These are phyloP conservation scores for Triplophysa tibetana DNA, from an alignment of 2,113 vertebrate genomes.

Conservation along the genomic window DNA sequence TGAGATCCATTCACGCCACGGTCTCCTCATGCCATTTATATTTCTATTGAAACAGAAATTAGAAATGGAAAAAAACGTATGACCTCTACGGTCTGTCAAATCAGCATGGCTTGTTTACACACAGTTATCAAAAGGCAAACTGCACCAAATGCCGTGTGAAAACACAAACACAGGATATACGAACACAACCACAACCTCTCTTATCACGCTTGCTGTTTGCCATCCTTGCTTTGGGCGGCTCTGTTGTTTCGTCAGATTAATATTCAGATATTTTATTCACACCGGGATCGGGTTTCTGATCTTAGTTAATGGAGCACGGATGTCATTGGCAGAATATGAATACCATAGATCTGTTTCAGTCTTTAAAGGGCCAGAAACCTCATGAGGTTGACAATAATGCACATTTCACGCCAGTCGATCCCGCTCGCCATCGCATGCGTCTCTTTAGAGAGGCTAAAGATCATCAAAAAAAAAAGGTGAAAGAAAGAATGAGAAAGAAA, in stretches of 20 bases:
- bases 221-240: constrained; percentile 62
- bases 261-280: constrained; percentile 47
- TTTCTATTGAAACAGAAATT: not conserved
- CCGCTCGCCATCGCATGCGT: constrained; percentile 31
- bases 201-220: constrained; percentile 57
- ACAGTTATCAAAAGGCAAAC: constrained; percentile 43
- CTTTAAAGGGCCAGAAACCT: constrained; percentile 54
- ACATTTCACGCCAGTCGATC: constrained; percentile 66
- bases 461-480: constrained; percentile 63
- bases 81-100: constrained; percentile 4
- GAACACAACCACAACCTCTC: constrained; percentile 41
- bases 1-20: no score
- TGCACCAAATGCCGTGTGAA: not conserved
- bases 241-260: constrained; percentile 73
- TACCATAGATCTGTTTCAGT: constrained; percentile 74
- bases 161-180: constrained; percentile 34
- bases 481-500: constrained; percentile 52
- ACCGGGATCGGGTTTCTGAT: constrained; percentile 19
- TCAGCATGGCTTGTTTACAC: constrained; percentile 26
- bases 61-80: not conserved
- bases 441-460: constrained; percentile 60
- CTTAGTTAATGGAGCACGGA: constrained; percentile 62
- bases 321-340: constrained; percentile 72
- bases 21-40: not conserved
- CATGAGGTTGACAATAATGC: constrained; percentile 64